Conservation (phyloP, 2,888 invertebrate genomes). For the Platynereis dumerilii region DNA sequence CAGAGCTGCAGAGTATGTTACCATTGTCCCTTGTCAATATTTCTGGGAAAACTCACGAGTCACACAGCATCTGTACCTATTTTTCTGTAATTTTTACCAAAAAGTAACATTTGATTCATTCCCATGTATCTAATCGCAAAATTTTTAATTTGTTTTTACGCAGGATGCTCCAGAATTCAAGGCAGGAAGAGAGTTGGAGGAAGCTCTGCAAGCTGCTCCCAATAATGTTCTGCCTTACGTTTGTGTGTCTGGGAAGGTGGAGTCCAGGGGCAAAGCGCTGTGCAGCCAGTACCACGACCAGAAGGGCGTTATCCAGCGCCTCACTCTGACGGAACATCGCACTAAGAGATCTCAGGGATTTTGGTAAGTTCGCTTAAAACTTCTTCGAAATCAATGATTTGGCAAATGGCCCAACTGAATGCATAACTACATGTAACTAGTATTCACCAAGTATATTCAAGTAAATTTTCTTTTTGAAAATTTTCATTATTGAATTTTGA, state of each 20-base stretch:
- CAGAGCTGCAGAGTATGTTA: too few relatives aligned
- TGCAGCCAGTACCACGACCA: constrained; percentile 24
- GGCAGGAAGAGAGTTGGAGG: constrained; percentile 12
- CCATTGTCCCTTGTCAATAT: too few relatives aligned
- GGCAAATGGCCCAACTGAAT: not conserved
- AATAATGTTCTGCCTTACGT: constrained; percentile 29
- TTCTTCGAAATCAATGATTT: too few relatives aligned
- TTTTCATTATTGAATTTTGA: too few relatives aligned
- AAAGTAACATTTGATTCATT: too few relatives aligned
- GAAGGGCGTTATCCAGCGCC: constrained; percentile 30
- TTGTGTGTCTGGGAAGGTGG: constrained; percentile 24
- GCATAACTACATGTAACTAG: not conserved
- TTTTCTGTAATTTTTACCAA: too few relatives aligned
- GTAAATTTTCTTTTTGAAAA: too few relatives aligned
- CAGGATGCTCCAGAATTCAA: not conserved
- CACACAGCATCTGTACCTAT: too few relatives aligned
- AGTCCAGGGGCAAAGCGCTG: constrained; percentile 20
- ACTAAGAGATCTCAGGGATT: constrained; percentile 30
- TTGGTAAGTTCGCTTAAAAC: too few relatives aligned
- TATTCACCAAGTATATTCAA: too few relatives aligned
- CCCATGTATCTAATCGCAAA: too few relatives aligned
- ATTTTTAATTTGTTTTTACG: not conserved
- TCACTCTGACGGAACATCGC: constrained; percentile 32
- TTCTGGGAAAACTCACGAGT: too few relatives aligned
- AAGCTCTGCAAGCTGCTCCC: constrained; percentile 14